Conservation (phyloP, 2,113 vertebrate genomes). For the Toxotes chatareus region DNA sequence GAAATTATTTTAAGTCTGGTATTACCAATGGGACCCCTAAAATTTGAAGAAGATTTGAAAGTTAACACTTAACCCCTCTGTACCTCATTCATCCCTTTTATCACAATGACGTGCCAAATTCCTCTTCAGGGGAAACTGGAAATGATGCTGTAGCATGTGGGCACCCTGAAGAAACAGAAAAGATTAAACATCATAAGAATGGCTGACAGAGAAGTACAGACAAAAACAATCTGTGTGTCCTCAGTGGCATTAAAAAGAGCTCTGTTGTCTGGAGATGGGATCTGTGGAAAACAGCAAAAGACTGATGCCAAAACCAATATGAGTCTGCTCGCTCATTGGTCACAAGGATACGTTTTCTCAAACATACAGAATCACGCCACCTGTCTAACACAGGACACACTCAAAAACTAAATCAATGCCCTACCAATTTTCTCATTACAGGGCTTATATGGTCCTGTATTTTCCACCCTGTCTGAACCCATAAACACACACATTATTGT, state of each 20-base stretch:
- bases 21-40: neutral
- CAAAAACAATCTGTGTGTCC: neutral
- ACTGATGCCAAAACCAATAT: constrained; percentile 48
- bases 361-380: constrained; percentile 30
- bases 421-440: neutral
- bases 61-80: constrained; percentile 15
- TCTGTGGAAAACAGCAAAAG: constrained; percentile 43
- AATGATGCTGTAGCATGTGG: constrained; percentile 60
- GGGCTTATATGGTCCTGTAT: neutral
- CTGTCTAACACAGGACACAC: neutral
- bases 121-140: constrained; percentile 67
- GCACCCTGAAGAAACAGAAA: constrained; percentile 52
- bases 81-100: constrained; percentile 85
- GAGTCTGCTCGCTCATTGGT: constrained; percentile 37
- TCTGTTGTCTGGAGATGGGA: constrained; percentile 13
- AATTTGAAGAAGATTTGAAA: neutral
- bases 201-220: constrained; percentile 1
- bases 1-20: neutral
- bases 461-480: neutral
- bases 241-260: constrained; percentile 13
- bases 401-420: neutral
- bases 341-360: constrained; percentile 5
- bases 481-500: neutral
- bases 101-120: constrained; percentile 73
- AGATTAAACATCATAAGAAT: neutral